Evolutionary conservation across 2,113 vertebrate species (phyloP).

Genomic region (Rhinolophus sinicus): DNA sequence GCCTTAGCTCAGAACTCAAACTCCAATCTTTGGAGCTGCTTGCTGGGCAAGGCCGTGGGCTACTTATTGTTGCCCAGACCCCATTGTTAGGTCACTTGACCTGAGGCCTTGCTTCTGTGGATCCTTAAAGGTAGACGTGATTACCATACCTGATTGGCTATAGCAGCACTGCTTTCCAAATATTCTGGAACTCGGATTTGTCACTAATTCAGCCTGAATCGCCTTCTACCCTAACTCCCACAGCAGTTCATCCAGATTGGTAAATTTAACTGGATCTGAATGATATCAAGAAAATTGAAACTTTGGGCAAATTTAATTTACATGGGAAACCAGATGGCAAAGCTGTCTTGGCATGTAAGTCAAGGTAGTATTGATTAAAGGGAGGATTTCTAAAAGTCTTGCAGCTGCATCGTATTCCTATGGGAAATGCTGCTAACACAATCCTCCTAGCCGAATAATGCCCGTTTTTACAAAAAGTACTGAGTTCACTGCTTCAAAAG

Average conservation of each 20-base stretch:
- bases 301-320: conserved; percentile 67
- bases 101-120: background rate
- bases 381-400: conserved; percentile 73
- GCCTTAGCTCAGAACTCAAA: background rate
- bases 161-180: background rate
- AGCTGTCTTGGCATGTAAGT: conserved; percentile 69
- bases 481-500: conserved; percentile 20
- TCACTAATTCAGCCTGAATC: background rate
- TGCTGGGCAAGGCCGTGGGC: background rate
- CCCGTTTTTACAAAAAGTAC: conserved; percentile 5
- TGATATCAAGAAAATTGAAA: conserved; percentile 46
- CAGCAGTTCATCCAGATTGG: background rate
- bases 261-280: conserved; percentile 18
- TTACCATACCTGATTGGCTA: background rate
- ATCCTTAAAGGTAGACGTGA: background rate
- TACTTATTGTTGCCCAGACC: background rate
- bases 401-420: conserved; percentile 49
- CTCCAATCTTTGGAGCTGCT: background rate
- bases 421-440: conserved; percentile 34
- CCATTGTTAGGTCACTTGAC: background rate
- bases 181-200: background rate
- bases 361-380: conserved; percentile 76
- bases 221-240: background rate
- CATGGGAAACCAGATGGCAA: conserved; percentile 72
- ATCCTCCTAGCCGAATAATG: conserved; percentile 74